Conservation (phyloP, 2,113 vertebrate genomes). For the Ochotona curzoniae region DNA sequence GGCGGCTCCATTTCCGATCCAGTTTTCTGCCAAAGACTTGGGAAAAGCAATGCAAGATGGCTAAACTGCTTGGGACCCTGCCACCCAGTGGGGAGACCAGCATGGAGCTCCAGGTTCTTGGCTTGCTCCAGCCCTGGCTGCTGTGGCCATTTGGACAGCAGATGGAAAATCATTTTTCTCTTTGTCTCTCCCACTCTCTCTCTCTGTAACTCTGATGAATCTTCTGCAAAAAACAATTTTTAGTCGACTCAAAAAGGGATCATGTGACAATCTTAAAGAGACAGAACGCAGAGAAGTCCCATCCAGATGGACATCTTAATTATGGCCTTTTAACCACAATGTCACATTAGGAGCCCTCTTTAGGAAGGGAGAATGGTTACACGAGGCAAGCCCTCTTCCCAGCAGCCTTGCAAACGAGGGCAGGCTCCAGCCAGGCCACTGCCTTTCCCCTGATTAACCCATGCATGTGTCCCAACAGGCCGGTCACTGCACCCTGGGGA, state of each 20-base stretch:
- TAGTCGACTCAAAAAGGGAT: background rate
- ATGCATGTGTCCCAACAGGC: slow-evolving; percentile 44
- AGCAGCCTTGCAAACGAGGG: background rate
- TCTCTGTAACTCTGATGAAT: too few relatives aligned
- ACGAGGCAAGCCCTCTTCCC: background rate
- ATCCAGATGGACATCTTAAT: background rate
- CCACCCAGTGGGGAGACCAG: too few relatives aligned
- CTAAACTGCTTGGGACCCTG: too few relatives aligned
- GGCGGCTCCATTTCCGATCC: too few relatives aligned
- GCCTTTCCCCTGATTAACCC: slow-evolving; percentile 60
- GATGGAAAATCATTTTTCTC: too few relatives aligned
- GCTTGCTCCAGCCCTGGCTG: too few relatives aligned
- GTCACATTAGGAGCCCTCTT: background rate
- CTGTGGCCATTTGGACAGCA: too few relatives aligned
- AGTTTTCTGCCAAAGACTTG: too few relatives aligned
- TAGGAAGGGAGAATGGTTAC: slow-evolving; percentile 17
- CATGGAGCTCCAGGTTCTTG: too few relatives aligned
- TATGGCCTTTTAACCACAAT: background rate
- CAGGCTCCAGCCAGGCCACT: background rate
- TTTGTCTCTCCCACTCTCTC: too few relatives aligned
- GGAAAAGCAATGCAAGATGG: too few relatives aligned
- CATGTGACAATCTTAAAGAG: background rate
- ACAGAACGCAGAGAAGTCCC: background rate
- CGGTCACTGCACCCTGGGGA: background rate
- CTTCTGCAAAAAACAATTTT: too few relatives aligned